Percentiles rank a stretch among this genome's conserved stretches.
phyloP scores from a whole-genome alignment of 2,888 invertebrate genomes.

The Lasioglossum vierecki region DNA sequence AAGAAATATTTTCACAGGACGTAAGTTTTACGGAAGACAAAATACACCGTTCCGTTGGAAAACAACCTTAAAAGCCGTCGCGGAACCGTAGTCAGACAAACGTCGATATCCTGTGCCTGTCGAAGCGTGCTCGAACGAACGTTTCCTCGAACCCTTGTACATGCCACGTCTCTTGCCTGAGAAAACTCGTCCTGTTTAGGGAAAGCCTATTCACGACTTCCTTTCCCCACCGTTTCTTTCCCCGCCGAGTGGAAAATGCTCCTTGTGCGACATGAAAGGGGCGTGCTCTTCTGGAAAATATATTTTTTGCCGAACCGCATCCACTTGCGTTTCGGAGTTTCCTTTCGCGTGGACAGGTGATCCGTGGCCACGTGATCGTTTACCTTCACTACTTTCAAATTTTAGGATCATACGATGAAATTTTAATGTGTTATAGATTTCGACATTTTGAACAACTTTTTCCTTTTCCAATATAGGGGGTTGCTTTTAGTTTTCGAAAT shows the following conservation, averaged over 20 bases:
- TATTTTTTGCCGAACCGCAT: slow-evolving; percentile 1
- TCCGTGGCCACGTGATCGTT: not conserved
- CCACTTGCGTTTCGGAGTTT: not conserved
- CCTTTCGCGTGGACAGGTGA: not conserved
- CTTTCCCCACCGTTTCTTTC: slow-evolving; percentile 15
- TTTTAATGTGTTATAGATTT: too few species aligned
- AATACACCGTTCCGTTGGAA: slow-evolving; percentile 38
- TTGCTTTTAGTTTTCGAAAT: too few species aligned
- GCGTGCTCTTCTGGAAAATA: not conserved
- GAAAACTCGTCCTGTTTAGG: slow-evolving; percentile 26
- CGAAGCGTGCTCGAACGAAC: slow-evolving; percentile 27
- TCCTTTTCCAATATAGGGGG: too few species aligned
- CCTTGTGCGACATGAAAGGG: not conserved
- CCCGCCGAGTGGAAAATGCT: not conserved
- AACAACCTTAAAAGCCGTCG: slow-evolving; percentile 44
- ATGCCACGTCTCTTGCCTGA: slow-evolving; percentile 28
- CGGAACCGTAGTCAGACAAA: slow-evolving; percentile 41
- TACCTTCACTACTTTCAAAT: not conserved
- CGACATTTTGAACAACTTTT: too few species aligned
- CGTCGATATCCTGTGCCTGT: slow-evolving; percentile 49
- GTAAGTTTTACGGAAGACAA: slow-evolving; percentile 33
- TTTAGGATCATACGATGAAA: not conserved
- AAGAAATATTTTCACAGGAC: slow-evolving; percentile 41
- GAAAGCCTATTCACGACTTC: slow-evolving; percentile 26
- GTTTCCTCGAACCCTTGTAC: slow-evolving; percentile 27